phyloP scores from a whole-genome alignment of 1,140 invertebrate species.

The Euura saliciscinereae region DNA sequence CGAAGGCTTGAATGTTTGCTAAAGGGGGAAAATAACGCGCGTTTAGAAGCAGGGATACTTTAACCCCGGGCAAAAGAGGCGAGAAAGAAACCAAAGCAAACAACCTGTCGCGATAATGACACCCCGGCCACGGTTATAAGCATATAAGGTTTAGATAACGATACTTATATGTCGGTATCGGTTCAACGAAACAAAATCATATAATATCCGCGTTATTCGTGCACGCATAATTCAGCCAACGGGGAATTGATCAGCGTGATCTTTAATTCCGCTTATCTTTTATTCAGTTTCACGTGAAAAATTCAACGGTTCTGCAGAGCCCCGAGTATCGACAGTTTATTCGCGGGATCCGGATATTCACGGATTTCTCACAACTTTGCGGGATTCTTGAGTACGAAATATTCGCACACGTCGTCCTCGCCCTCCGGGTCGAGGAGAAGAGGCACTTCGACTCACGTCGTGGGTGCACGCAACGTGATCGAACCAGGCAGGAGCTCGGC shows the following conservation, averaged over 20 bases:
- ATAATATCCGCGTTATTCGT: too few species aligned
- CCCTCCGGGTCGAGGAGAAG: background rate
- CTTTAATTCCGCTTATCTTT: too few species aligned
- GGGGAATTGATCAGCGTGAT: too few species aligned
- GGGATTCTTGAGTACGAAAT: background rate
- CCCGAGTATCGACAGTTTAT: too few species aligned
- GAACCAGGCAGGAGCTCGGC: constrained; percentile 14
- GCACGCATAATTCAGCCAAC: too few species aligned
- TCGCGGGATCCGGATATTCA: too few species aligned
- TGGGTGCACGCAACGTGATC: constrained; percentile 51
- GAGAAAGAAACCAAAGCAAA: constrained; percentile 39
- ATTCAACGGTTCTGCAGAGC: constrained; percentile 21
- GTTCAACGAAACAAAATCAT: too few species aligned
- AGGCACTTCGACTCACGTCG: constrained; percentile 29
- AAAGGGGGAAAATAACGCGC: constrained; percentile 10
- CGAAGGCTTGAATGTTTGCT: constrained; percentile 46
- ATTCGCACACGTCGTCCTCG: too few species aligned
- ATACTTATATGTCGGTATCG: too few species aligned
- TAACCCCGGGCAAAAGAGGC: constrained; percentile 16
- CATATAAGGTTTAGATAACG: too few species aligned
- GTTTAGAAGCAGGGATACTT: background rate
- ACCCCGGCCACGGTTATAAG: constrained; percentile 27
- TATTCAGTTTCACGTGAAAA: too few species aligned
- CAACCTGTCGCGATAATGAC: constrained; percentile 57
- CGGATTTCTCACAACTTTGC: background rate